Percentiles rank a stretch among this genome's conserved stretches.
phyloP scores from a whole-genome alignment of 2,888 invertebrate genomes.

The Actias luna region DNA sequence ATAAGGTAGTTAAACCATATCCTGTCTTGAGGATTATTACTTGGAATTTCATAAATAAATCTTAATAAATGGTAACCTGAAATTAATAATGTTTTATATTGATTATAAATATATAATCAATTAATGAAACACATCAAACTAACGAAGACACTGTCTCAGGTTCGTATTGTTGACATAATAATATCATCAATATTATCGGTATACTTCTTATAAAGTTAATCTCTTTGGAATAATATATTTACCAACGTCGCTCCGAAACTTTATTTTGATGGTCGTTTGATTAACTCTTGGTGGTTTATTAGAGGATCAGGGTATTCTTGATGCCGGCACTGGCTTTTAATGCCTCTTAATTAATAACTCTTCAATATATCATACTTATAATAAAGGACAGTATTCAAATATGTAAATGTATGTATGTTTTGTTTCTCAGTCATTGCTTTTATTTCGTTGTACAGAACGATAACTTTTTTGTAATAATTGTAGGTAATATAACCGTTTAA shows the following conservation, averaged over 20 bases:
- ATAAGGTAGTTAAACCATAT: too few relatives aligned
- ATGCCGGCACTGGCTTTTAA: not conserved
- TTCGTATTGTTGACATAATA: not conserved
- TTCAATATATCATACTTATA: not conserved
- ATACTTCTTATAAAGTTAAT: not conserved
- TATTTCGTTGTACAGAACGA: not conserved
- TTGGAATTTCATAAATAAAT: not conserved
- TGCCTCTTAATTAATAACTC: not conserved
- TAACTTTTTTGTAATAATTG: not conserved
- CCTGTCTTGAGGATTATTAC: not conserved
- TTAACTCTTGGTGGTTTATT: too few relatives aligned
- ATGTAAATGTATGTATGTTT: not conserved
- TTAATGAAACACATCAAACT: not conserved
- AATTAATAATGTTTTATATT: not conserved
- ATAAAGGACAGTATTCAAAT: not conserved
- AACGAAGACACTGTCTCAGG: not conserved
- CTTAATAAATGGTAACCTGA: not conserved
- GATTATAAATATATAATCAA: not conserved
- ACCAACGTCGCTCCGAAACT: not conserved
- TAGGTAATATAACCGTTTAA: not conserved
- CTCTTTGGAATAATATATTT: not conserved
- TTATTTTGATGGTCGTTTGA: not conserved
- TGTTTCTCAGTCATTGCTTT: not conserved
- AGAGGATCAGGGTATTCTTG: not conserved
- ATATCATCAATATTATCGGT: not conserved